A percentile compares a stretch with the other conserved stretches of the same genome.
phyloP scores from a whole-genome alignment of 1,140 invertebrate species.

The Sinella curviseta region DNA sequence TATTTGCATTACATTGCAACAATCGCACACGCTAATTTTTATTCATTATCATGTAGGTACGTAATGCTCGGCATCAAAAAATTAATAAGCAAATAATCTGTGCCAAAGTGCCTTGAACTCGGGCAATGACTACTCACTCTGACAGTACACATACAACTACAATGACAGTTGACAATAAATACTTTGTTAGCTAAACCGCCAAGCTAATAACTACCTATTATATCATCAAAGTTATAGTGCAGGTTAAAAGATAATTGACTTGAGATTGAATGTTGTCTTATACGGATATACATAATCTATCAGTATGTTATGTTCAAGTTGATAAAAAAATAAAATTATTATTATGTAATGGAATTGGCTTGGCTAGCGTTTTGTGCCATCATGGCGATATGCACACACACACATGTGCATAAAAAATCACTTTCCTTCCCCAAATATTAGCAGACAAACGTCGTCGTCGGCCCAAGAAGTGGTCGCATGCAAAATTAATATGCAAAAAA shows the following conservation, averaged over 20 bases:
- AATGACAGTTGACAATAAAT: background rate
- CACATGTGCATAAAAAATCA: background rate
- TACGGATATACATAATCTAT: too few relatives aligned
- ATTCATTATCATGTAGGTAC: background rate
- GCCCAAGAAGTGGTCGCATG: background rate
- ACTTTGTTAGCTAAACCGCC: background rate
- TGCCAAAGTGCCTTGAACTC: slow-evolving; percentile 23
- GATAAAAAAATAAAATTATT: too few relatives aligned
- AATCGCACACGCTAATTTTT: background rate
- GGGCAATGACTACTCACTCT: background rate
- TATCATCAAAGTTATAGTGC: background rate
- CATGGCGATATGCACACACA: background rate
- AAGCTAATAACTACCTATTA: background rate
- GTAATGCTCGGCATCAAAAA: background rate
- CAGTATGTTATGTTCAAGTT: too few relatives aligned
- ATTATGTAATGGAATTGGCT: background rate
- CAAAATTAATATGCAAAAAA: background rate
- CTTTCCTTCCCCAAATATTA: background rate
- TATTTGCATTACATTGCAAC: background rate
- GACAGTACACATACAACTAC: background rate
- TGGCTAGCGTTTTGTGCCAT: background rate
- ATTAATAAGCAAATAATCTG: background rate
- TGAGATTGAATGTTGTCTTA: too few relatives aligned
- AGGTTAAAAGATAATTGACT: too few relatives aligned
- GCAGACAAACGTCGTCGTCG: background rate